A percentile compares a stretch with the other conserved stretches of the same genome.
phyloP scores from a whole-genome alignment of 2,113 vertebrate species.

The Apteryx mantelli region DNA sequence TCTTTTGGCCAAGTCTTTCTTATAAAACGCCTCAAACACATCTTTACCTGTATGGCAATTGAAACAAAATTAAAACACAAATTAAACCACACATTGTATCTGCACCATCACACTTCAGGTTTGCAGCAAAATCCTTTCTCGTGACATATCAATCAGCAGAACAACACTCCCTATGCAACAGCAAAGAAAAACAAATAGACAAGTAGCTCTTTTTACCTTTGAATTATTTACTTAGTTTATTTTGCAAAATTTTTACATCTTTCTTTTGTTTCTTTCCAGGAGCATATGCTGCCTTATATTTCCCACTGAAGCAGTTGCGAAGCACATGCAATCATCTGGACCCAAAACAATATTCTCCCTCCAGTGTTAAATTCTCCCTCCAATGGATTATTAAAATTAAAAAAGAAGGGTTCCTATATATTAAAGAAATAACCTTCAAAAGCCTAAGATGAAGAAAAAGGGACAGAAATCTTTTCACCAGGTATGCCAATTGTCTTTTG shows the following conservation, averaged over 20 bases:
- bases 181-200: not conserved
- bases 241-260: not conserved
- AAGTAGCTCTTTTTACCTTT: not conserved
- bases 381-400: not conserved
- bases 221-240: not conserved
- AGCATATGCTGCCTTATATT: not conserved
- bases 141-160: not conserved
- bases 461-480: not conserved
- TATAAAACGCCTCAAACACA: conserved; percentile 88
- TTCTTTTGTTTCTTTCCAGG: not conserved
- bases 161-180: not conserved
- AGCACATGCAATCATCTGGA: not conserved
- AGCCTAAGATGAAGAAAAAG: not conserved
- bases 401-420: not conserved
- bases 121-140: not conserved
- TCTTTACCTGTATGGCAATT: conserved; percentile 78
- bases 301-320: not conserved
- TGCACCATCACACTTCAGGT: not conserved
- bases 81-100: not conserved
- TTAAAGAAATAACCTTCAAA: not conserved
- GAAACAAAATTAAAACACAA: not conserved
- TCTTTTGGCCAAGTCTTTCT: conserved; percentile 86
- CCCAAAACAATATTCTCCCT: not conserved
- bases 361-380: not conserved
- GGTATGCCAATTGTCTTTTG: not conserved